Percentiles rank a stretch among this genome's conserved stretches.
These are phyloP conservation scores for Acholoe squamosa DNA, from an alignment of 2,888 invertebrate species.

Conservation along the genomic window DNA sequence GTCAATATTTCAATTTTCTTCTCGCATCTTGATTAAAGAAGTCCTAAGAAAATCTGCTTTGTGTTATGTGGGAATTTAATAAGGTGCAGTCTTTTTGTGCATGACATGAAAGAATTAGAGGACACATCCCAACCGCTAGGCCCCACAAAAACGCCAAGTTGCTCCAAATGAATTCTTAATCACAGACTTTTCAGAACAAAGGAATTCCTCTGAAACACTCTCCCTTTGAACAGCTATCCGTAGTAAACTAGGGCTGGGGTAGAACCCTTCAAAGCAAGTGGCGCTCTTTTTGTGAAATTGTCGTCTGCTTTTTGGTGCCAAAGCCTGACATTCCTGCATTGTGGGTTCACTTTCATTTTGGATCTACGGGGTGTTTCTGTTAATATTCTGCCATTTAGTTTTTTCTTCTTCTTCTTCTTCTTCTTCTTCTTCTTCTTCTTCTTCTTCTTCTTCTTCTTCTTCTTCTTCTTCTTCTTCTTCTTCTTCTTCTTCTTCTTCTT, in stretches of 20 bases:
- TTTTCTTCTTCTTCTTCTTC: background rate
- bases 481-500: background rate
- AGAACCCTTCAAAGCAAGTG: constrained; percentile 9
- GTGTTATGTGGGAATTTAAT: constrained; percentile 37
- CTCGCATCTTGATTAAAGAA: background rate
- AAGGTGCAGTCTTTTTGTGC: background rate
- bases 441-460: background rate
- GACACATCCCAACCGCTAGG: background rate
- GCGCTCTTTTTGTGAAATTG: background rate
- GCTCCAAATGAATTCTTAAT: constrained; percentile 52
- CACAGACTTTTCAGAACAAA: constrained; percentile 23
- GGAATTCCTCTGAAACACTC: background rate
- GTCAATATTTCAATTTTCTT: constrained; percentile 41
- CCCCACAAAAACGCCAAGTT: background rate
- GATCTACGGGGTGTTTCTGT: background rate
- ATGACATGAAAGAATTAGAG: background rate
- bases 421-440: background rate
- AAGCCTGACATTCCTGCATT: background rate
- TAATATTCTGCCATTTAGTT: background rate
- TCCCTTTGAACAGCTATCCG: background rate
- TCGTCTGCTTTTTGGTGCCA: background rate
- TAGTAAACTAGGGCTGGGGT: constrained; percentile 11
- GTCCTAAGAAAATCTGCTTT: constrained; percentile 17
- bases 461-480: background rate
- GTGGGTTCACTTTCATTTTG: background rate